Base-by-base conservation (phyloP, 2,888 invertebrate species). In the Nomada lathburiana region DNA sequence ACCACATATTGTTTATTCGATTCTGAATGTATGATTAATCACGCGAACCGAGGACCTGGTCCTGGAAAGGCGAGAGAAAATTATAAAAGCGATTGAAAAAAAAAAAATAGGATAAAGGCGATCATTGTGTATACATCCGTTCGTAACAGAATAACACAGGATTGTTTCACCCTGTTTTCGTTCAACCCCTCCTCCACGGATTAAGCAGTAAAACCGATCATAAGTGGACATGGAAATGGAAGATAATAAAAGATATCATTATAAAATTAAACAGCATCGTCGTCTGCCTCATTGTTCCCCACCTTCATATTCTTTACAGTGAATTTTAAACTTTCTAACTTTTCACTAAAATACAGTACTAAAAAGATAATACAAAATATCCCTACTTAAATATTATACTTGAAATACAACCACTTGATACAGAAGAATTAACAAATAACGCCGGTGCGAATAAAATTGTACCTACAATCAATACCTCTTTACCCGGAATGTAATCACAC, bases 71-170 rank as follows among this genome's bases (percentile, higher is more conserved):
- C n/a, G 2, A 20, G 36, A 36, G 29, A 23, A 57, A 29, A 16
- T 4, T 11, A 7, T 7, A 57, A 47, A 57, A 47, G 29, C 13
- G 55, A 64, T 7, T n/a, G 7, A 36, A 36, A 65, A 59, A 11
- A 59, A 11, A 23, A 36, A 16, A 47, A 10, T 42, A 13, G 20
- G 2, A 55, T 0, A 57, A n/a, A 64, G 52, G 53, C 60, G 69
- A 70, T 70, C 86, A 85, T 77, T 90, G 91, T 90, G 86, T 93
- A 92, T 92, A 92, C 90, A 92, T 90, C 90, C 89, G 89, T 89
- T 91, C 89, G 36, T 90, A n/a, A 86, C 83, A 88, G 87, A 26
- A 89, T 92, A 91, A 93, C 92, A 92, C 90, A 92, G 88, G 53
- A 62, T 67, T 62, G 65, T 80, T 80, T 74, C 74, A 52, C 62